phyloP scores from a whole-genome alignment of 2,888 invertebrate genomes.

The Lithosia quadra region DNA sequence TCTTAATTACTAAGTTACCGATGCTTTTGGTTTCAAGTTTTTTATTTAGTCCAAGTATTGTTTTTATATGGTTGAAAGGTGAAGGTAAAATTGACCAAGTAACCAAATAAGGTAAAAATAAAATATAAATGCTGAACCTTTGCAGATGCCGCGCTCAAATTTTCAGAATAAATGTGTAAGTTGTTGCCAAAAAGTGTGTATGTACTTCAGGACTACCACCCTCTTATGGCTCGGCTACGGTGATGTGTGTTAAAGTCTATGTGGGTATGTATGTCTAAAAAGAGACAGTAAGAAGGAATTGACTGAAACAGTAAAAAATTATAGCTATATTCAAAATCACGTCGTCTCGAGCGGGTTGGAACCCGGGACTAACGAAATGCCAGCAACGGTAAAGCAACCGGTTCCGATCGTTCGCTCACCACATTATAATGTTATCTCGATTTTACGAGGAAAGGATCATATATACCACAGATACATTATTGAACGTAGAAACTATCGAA shows the following conservation, averaged over 20 bases:
- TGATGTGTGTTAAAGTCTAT: too few relatives aligned
- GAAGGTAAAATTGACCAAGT: not conserved
- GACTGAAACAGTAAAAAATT: conserved; percentile 14
- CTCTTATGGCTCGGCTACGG: not conserved
- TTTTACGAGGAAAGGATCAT: conserved; percentile 36
- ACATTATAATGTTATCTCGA: conserved; percentile 56
- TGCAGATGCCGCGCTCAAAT: not conserved
- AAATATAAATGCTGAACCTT: not conserved
- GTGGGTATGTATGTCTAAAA: too few relatives aligned
- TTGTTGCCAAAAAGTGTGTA: too few relatives aligned
- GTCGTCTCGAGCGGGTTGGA: conserved; percentile 49
- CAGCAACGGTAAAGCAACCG: conserved; percentile 71
- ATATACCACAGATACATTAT: conserved; percentile 15
- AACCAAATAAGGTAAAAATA: not conserved
- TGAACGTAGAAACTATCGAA: conserved; percentile 14
- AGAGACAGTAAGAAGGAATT: not conserved
- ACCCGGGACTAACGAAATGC: conserved; percentile 71
- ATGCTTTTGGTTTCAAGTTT: too few relatives aligned
- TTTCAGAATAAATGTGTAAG: not conserved
- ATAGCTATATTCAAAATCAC: conserved; percentile 33
- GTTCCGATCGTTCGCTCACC: conserved; percentile 59
- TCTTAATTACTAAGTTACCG: too few relatives aligned
- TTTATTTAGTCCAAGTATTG: not conserved
- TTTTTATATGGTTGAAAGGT: not conserved
- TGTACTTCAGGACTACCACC: not conserved